Percentiles rank a stretch among this genome's conserved stretches.
Evolutionary conservation across 2,888 invertebrate species (phyloP).

Genomic region (Eupithecia exiguata): DNA sequence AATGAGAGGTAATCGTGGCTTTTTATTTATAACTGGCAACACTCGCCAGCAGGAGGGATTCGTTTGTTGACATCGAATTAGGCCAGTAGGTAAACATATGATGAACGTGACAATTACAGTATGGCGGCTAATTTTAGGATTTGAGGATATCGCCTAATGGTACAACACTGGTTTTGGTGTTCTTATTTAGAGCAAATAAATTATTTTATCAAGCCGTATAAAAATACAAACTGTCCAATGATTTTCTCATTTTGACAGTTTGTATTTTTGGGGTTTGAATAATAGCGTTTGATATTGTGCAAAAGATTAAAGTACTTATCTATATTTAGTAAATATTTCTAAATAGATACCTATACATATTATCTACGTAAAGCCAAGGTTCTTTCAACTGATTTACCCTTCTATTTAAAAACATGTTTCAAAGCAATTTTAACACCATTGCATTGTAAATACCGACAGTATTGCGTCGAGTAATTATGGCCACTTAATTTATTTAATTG

Average conservation of each 20-base stretch:
- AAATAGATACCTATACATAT: neutral
- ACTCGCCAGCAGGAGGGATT: constrained; percentile 62
- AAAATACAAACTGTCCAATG: neutral
- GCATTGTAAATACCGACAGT: constrained; percentile 43
- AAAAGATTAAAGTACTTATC: neutral
- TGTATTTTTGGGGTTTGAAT: neutral
- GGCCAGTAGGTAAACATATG: constrained; percentile 62
- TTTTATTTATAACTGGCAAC: constrained; percentile 69
- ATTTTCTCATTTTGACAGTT: neutral
- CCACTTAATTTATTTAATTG: constrained; percentile 67
- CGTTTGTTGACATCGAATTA: constrained; percentile 70
- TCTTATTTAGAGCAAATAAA: neutral
- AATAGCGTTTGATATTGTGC: neutral
- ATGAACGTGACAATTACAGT: constrained; percentile 40
- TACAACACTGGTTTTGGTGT: constrained; percentile 8
- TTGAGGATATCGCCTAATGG: constrained; percentile 12
- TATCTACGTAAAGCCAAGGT: constrained; percentile 4
- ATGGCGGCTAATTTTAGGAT: constrained; percentile 37
- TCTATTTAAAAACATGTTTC: constrained; percentile 20
- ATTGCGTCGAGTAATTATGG: constrained; percentile 52
- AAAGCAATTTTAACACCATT: constrained; percentile 29
- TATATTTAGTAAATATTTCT: neutral
- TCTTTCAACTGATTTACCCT: constrained; percentile 6
- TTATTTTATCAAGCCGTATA: neutral
- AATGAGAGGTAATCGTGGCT: constrained; percentile 74